Evolutionary conservation across 2,797 vertebrate species (phyloP), one percentile per base, ranked within the genome.

Genomic region (Pyrocephalus nanus): DNA sequence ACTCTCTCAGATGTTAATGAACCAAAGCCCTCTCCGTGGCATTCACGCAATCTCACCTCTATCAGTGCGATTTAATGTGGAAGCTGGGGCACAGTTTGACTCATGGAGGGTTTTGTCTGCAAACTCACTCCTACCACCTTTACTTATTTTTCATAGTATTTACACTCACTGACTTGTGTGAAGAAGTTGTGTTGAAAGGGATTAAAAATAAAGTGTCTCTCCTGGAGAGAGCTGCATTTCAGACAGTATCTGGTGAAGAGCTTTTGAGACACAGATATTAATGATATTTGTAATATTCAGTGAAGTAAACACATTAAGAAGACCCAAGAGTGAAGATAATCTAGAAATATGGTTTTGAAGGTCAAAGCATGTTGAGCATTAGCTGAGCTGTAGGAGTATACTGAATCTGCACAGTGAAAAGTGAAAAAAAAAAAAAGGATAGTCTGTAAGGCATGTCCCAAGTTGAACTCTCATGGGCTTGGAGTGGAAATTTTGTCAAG

Each of bases 401-500:
- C 11, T 45, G 45, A 45, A 38, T 85, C 71, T 76, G 90, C 65
- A 47, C 34, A 67, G 69, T 27, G 67, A 76, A 65, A 82, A 85
- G 30, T 42, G 3, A 16, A 73, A 77, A 36, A 61, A 14, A 2
- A 62, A 14, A 67, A 48, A 42, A 43, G 18, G 12, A 3, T 64
- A 70, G 4, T 43, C 57, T 71, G 50, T 51, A 53, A 85, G 50
- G 23, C 36, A 29, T 83, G 84, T 82, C 78, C 78, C 34, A 51
- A 19, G n/a, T 38, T 96, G 90, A 94, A 92, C 81, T 89, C 6
- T 5, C 61, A 47, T 29, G 47, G 48, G 22, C 27, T 85, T 29
- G 30, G 57, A 11, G 21, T 67, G 53, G 65, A 93, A 92, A 89
- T 91, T 61, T 71, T 92, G 73, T 74, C 74, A 96, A 71, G 47